Base-by-base conservation (phyloP, 35 echinoderm and acorn worm species). In the Hemicentrotus pulcherrimus region DNA sequence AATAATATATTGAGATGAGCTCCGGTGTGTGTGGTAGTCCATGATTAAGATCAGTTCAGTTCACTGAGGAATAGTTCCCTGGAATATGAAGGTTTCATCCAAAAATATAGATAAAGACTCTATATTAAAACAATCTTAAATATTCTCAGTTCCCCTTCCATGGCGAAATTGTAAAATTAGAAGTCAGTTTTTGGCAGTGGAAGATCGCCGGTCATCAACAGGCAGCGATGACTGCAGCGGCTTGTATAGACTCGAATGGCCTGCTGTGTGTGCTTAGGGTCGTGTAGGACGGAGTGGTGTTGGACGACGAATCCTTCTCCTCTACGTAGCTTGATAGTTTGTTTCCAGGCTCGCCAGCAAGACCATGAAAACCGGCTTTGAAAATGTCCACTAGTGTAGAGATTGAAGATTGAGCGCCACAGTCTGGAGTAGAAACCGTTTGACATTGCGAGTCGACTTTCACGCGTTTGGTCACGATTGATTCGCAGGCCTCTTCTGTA, bases 371-470 rank as follows among this genome's bases (percentile, higher is more conserved):
- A 92, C 98, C 97, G 35, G 96, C 92, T 95, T 96, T 97, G 96
- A 99, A 99, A 96, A 99, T 99, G 94, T 92, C 96, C 60, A 99
- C 98, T 58, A 99, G 70, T 47, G 94, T 95, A 59, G 96, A 96
- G 86, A 99, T 99, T 86, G 92, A 94, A 86, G 95, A 78, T 61
- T 96, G 94, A 15, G 92, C 95, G 50, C 95, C 94, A 86, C 46
- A 95, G 33, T 99, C 95, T 92, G 46, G 58, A 10, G 90, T 31
- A 24, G 89, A 32, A 35, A 86, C 46, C 45, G 94, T 89, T 33
- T 95, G 86, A 88, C 91, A 91, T 28, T 98, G 91, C 15, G 48
- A 94, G 94, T 99, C 96, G 47, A 88, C 58, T 95, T 96, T 99
- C 1, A 95, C 87, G 88, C 95, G 95, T 70, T 97, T 97, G 30